Conservation (phyloP, 2,113 vertebrate genomes). For the Heloderma charlesbogerti region DNA sequence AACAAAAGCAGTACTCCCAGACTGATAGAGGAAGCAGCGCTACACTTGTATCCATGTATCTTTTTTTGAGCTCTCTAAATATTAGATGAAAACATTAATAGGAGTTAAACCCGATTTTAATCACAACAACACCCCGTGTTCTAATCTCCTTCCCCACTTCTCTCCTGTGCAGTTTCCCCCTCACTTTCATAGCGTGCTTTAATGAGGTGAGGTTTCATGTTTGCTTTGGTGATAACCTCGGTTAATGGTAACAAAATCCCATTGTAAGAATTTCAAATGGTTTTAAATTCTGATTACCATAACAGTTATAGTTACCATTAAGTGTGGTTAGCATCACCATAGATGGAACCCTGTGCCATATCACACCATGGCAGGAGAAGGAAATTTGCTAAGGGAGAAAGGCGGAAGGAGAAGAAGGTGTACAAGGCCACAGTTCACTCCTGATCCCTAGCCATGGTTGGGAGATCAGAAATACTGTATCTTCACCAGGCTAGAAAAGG, state of each 20-base stretch:
- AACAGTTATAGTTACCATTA: background rate
- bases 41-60: background rate
- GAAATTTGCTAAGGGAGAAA: background rate
- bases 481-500: background rate
- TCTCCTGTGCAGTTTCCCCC: background rate
- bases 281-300: background rate
- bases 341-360: background rate
- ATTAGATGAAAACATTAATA: background rate
- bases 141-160: background rate
- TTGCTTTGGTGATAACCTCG: background rate
- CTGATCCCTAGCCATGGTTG: background rate
- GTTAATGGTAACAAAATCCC: background rate
- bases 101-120: background rate
- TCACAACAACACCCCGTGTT: background rate
- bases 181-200: background rate
- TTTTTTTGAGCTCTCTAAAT: background rate
- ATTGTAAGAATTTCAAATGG: background rate
- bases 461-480: background rate
- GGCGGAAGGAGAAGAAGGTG: fast-evolving
- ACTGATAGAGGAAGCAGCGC: background rate
- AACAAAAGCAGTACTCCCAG: background rate
- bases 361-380: background rate
- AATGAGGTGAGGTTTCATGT: background rate
- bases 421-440: background rate
- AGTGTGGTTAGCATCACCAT: background rate